Conservation (phyloP, 2,888 invertebrate species). For the Protonemura montana region DNA sequence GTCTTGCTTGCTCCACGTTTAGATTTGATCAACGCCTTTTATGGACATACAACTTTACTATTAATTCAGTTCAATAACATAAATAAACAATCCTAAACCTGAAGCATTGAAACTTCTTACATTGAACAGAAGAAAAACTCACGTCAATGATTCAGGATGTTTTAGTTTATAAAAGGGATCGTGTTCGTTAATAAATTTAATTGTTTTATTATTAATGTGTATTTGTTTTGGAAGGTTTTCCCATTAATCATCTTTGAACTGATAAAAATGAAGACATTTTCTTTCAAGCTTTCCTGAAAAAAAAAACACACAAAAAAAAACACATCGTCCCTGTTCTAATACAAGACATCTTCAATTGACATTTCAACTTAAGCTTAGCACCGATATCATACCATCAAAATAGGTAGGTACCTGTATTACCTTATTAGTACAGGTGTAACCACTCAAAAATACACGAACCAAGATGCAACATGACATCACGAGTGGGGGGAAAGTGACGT, state of each 20-base stretch:
- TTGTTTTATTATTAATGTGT: neutral
- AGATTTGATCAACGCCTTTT: constrained; percentile 32
- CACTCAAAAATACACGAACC: neutral
- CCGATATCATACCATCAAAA: neutral
- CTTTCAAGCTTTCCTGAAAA: neutral
- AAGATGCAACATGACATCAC: constrained; percentile 30
- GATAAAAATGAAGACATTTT: neutral
- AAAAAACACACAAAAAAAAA: neutral
- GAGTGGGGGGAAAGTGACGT: neutral
- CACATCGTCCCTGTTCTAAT: neutral
- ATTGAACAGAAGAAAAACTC: neutral
- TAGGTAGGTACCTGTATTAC: neutral
- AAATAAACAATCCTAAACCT: constrained; percentile 23
- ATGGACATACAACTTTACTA: constrained; percentile 27
- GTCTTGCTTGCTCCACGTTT: constrained; percentile 7
- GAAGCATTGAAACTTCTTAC: neutral
- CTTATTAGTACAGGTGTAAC: constrained; percentile 33
- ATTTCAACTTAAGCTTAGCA: too few species aligned
- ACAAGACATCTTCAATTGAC: neutral
- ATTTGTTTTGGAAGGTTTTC: neutral
- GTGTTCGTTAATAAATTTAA: neutral
- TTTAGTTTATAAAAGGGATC: too few species aligned
- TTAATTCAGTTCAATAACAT: constrained; percentile 27
- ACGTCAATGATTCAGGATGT: neutral
- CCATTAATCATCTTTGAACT: neutral